Percentiles rank a stretch among this genome's conserved stretches.
phyloP scores from a whole-genome alignment of 2,888 invertebrate genomes.

The Drosophila eohydei region DNA sequence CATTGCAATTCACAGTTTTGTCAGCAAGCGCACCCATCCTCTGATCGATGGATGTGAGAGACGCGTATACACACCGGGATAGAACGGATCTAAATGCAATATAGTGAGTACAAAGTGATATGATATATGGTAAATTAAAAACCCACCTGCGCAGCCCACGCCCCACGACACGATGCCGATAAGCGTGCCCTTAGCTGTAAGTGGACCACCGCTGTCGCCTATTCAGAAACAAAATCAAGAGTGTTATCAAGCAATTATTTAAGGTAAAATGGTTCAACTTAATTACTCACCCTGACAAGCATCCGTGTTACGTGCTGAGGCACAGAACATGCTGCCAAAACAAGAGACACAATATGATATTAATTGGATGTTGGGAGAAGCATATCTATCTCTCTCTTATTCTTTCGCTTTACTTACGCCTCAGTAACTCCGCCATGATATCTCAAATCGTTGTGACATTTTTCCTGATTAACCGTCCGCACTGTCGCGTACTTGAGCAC shows the following conservation, averaged over 20 bases:
- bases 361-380: constrained; percentile 24
- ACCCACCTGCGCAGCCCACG: constrained; percentile 79
- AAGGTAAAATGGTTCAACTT: neutral
- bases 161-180: constrained; percentile 84
- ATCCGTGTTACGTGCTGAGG: constrained; percentile 79
- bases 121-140: neutral
- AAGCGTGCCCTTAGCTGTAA: constrained; percentile 70
- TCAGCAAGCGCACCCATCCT: constrained; percentile 79
- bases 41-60: constrained; percentile 78
- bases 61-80: constrained; percentile 82
- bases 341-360: constrained; percentile 18
- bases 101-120: neutral
- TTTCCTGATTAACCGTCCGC: constrained; percentile 73
- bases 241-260: neutral
- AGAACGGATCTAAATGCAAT: constrained; percentile 73
- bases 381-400: constrained; percentile 5
- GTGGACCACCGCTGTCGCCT: constrained; percentile 82
- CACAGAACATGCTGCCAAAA: constrained; percentile 82
- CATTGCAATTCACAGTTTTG: constrained; percentile 66
- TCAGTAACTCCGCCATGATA: constrained; percentile 80
- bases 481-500: constrained; percentile 79
- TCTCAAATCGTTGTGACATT: constrained; percentile 68
- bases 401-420: constrained; percentile 71
- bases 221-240: neutral
- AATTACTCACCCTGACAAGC: constrained; percentile 80